phyloP scores from a whole-genome alignment of 2,888 invertebrate species.

The Diploptera punctata region DNA sequence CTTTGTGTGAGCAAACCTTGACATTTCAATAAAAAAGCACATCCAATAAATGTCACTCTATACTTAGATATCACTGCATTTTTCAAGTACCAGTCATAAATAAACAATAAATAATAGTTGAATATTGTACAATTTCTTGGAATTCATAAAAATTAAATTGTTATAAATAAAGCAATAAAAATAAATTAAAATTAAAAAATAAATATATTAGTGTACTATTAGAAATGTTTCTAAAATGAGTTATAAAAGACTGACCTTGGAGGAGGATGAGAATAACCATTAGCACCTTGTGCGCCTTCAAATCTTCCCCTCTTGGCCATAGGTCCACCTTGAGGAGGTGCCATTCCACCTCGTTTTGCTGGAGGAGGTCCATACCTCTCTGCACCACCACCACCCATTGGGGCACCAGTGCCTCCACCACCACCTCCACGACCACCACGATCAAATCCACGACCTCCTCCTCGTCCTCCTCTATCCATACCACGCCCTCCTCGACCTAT shows the following conservation, averaged over 20 bases:
- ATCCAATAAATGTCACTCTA: no score
- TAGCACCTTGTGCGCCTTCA: slow-evolving; percentile 33
- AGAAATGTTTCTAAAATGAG: no score
- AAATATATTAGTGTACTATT: no score
- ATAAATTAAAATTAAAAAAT: no score
- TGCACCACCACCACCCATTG: slow-evolving; percentile 22
- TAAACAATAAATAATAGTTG: no score
- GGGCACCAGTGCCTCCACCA: slow-evolving; percentile 13
- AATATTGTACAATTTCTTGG: no score
- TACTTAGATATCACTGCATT: no score
- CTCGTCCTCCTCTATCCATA: slow-evolving; percentile 35
- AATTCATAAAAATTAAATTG: no score
- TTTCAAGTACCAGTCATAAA: no score
- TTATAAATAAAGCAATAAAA: no score
- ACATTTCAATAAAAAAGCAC: no score
- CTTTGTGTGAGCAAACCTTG: no score
- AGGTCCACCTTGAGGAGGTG: slow-evolving; percentile 36
- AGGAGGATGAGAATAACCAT: slow-evolving; percentile 33
- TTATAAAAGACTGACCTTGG: slow-evolving; percentile 32
- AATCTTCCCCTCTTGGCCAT: slow-evolving; percentile 41
- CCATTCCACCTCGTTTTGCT: slow-evolving; percentile 32
- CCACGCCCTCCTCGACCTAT: slow-evolving; percentile 36
- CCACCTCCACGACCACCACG: slow-evolving; percentile 35
- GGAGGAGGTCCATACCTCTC: slow-evolving; percentile 9
- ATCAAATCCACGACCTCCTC: slow-evolving; percentile 35